These are phyloP conservation scores for Pithys albifrons DNA, from an alignment of 2,113 vertebrate species.

Conservation along the genomic window DNA sequence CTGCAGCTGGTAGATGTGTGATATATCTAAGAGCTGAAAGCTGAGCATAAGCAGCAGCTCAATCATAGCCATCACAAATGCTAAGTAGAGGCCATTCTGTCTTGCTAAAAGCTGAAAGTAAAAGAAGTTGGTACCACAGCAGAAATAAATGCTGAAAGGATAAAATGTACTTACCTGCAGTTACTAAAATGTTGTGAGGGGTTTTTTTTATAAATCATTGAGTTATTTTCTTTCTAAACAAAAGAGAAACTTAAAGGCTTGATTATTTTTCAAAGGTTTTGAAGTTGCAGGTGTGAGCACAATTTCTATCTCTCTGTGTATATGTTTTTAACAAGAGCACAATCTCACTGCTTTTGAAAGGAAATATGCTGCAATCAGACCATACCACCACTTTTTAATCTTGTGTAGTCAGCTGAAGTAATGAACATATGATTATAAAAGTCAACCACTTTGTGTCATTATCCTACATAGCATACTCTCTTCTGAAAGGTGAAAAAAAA, in stretches of 20 bases:
- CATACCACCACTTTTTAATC: neutral
- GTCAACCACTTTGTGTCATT: neutral
- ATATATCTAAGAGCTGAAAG: neutral
- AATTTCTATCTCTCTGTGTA: neutral
- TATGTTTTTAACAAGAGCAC: neutral
- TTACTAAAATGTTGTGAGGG: neutral
- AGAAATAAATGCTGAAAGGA: neutral
- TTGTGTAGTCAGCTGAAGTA: neutral
- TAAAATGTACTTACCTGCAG: neutral
- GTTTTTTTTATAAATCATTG: neutral
- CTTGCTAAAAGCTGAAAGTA: neutral
- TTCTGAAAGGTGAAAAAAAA: neutral
- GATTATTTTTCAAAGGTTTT: conserved; percentile 37
- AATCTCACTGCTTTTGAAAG: neutral
- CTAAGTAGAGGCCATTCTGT: neutral
- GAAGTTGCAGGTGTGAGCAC: conserved; percentile 4
- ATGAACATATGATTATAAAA: neutral
- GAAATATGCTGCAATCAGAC: neutral
- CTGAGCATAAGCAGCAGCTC: neutral
- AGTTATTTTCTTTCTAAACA: neutral
- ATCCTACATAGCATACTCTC: neutral
- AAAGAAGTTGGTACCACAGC: neutral
- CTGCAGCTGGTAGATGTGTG: neutral
- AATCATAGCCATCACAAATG: neutral
- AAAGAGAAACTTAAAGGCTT: neutral